Percentiles rank a stretch among this genome's conserved stretches.
phyloP scores from a whole-genome alignment of 2,888 invertebrate genomes.

The Hypolimnas misippus region DNA sequence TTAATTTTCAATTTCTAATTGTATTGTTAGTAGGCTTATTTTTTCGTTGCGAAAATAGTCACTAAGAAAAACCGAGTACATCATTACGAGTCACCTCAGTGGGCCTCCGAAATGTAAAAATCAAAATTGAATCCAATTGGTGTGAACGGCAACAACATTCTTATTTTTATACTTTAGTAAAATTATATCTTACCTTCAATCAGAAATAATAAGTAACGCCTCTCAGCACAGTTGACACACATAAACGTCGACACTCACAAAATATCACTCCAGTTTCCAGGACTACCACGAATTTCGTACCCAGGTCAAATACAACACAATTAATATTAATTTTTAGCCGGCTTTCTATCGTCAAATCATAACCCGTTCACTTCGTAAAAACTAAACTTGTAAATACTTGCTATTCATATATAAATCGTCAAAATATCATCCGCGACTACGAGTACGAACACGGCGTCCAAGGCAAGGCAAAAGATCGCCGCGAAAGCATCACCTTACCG shows the following conservation, averaged over 20 bases:
- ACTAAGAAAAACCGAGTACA: background rate
- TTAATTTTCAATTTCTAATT: background rate
- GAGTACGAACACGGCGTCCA: slow-evolving; percentile 80
- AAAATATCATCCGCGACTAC: slow-evolving; percentile 73
- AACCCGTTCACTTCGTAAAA: slow-evolving; percentile 58
- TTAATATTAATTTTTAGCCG: slow-evolving; percentile 58
- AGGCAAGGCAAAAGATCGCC: slow-evolving; percentile 75
- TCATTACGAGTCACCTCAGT: slow-evolving; percentile 4
- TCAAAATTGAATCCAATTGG: slow-evolving; percentile 45
- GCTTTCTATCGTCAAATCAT: slow-evolving; percentile 61
- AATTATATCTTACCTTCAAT: slow-evolving; percentile 57
- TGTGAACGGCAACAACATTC: slow-evolving; percentile 11
- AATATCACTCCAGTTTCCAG: slow-evolving; percentile 60
- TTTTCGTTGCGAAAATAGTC: background rate
- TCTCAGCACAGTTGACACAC: slow-evolving; percentile 67
- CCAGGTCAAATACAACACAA: slow-evolving; percentile 61
- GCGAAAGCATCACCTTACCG: slow-evolving; percentile 70
- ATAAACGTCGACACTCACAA: slow-evolving; percentile 71
- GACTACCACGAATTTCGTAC: slow-evolving; percentile 55
- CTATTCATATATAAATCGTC: slow-evolving; percentile 68
- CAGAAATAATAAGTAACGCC: slow-evolving; percentile 57
- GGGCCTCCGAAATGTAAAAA: slow-evolving; percentile 26
- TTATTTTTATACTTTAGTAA: slow-evolving; percentile 39
- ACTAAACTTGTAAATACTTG: slow-evolving; percentile 60
- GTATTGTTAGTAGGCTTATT: background rate